Conservation (phyloP, 2,888 invertebrate species). For the Axea sp. region DNA sequence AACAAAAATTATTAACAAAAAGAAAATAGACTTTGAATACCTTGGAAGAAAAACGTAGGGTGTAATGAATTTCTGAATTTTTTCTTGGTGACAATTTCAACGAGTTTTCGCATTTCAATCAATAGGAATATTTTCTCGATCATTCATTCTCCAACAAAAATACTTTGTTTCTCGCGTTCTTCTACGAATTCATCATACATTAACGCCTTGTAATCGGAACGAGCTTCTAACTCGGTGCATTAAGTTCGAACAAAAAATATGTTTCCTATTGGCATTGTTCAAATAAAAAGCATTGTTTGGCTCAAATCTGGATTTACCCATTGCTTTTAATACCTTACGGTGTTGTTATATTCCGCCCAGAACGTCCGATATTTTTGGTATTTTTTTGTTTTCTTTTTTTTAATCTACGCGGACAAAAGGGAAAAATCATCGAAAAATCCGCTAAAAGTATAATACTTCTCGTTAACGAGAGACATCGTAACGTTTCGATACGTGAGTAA, state of each 20-base stretch:
- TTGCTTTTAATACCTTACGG: constrained; percentile 58
- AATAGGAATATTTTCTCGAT: too few species aligned
- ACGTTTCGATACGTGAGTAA: constrained; percentile 63
- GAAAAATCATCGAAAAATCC: constrained; percentile 59
- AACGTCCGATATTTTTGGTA: constrained; percentile 48
- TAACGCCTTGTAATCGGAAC: constrained; percentile 32
- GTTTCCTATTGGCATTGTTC: constrained; percentile 30
- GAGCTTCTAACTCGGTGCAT: constrained; percentile 9
- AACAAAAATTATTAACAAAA: too few species aligned
- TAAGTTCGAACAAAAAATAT: constrained; percentile 36
- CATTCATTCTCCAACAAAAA: too few species aligned
- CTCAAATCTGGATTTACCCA: constrained; percentile 55
- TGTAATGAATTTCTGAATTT: too few species aligned
- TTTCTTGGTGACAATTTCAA: too few species aligned
- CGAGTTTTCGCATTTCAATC: too few species aligned
- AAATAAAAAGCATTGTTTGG: constrained; percentile 50
- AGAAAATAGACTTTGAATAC: too few species aligned
- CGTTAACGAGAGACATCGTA: constrained; percentile 63
- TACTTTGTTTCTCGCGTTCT: not conserved
- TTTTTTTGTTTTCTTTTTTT: constrained; percentile 31
- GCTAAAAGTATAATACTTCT: constrained; percentile 60
- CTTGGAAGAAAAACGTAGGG: too few species aligned
- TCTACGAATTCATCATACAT: constrained; percentile 19
- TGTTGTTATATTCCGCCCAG: constrained; percentile 41
- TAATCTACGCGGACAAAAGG: constrained; percentile 54